Evolutionary conservation across 2,888 invertebrate species (phyloP).

Genomic region (Lamellibrachia satsuma): DNA sequence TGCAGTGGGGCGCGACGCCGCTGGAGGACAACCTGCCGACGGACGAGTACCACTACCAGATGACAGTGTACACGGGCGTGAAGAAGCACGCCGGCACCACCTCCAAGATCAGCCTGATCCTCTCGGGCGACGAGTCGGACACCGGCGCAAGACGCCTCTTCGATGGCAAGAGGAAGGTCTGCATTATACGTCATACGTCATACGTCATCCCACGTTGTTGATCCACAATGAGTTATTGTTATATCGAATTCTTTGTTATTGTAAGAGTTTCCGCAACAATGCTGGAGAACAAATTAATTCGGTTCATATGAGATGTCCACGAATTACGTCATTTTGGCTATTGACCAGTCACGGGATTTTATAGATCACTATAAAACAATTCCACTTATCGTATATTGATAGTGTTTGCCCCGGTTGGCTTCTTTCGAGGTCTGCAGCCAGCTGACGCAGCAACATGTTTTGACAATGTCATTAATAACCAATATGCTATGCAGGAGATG

Average conservation of each 20-base stretch:
- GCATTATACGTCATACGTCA: background rate
- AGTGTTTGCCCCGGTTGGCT: too few species aligned
- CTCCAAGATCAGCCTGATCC: slow-evolving; percentile 60
- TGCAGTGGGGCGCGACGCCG: slow-evolving; percentile 66
- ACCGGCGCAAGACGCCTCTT: slow-evolving; percentile 60
- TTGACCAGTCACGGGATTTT: too few species aligned
- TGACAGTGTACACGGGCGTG: slow-evolving; percentile 65
- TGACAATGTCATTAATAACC: background rate
- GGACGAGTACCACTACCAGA: slow-evolving; percentile 66
- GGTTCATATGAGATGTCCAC: background rate
- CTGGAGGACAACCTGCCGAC: slow-evolving; percentile 66
- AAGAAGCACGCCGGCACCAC: slow-evolving; percentile 57
- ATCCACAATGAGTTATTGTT: too few species aligned
- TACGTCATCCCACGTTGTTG: too few species aligned
- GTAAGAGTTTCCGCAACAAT: background rate
- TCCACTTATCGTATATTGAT: too few species aligned
- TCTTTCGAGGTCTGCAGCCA: too few species aligned
- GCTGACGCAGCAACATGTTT: background rate
- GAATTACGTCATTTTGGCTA: background rate
- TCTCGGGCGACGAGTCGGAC: slow-evolving; percentile 62
- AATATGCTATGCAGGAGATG: slow-evolving; percentile 49
- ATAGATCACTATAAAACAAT: too few species aligned
- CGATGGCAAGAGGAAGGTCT: slow-evolving; percentile 62
- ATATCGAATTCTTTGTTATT: background rate
- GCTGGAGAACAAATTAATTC: background rate